Base-by-base conservation (phyloP, 1,140 invertebrate genomes). In the Wasmannia auropunctata region DNA sequence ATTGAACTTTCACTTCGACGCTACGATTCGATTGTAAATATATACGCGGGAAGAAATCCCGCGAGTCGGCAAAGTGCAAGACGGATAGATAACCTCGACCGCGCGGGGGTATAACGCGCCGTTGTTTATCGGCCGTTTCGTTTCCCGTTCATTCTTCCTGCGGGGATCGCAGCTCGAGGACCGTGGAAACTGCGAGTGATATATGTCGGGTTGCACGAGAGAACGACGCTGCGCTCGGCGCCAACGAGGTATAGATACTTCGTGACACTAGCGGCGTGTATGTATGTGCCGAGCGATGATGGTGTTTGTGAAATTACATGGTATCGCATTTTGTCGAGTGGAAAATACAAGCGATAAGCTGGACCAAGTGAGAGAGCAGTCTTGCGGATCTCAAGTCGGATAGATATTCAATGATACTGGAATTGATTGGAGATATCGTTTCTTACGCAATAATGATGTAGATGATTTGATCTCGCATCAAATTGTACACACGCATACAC, bases 41-140 rank as follows among this genome's bases (percentile, higher is more conserved):
- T 60, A 37, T 70, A 40, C 60, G n/a, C 43, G 40, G 25, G 65
- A 84, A 67, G 75, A 79, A 89, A 86, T 74, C 86, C n/a, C 86
- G 70, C 67, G 86, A 74, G 90, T 87, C 87, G 72, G 88, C 88
- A 89, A 91, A 92, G 87, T 91, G 89, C 88, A 88, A n/a, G 90
- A 92, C 91, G 90, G 88, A 92, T 84, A 80, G 92, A 93, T 91
- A 93, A 93, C 88, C 91, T 84, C 89, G 86, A 90, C 74, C 56
- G 80, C 79, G 63, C n/a, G n/a, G n/a, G 49, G 60, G 85, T 81
- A 92, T 90, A 93, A 93, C 88, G 86, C 90, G 75, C 87, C 86
- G 87, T 89, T 93, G 92, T 92, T 94, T 93, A 94, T 93, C 91
- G 83, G 84, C 85, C 86, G 76, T 69, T 51, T 77, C 49, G 65